Percentiles rank a stretch among this genome's conserved stretches.
Conservation (phyloP, 2,888 invertebrate species). For the Ichneumoninae sp. region DNA sequence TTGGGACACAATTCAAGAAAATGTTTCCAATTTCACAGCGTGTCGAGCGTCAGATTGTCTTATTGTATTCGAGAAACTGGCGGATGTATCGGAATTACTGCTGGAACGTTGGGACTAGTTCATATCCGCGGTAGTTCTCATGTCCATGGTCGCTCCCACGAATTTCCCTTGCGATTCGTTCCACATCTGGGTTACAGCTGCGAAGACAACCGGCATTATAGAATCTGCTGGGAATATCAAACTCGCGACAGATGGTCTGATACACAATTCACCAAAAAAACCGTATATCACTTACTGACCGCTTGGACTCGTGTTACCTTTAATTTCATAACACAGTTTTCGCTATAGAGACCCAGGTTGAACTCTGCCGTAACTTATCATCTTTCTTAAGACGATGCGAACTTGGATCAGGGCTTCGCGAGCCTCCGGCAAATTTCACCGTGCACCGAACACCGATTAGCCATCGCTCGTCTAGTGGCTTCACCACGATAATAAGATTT, state of each 20-base stretch:
- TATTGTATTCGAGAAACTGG: slow-evolving; percentile 13
- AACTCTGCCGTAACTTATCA: not conserved
- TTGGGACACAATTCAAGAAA: not conserved
- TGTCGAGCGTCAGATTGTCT: slow-evolving; percentile 1
- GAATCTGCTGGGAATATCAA: slow-evolving; percentile 17
- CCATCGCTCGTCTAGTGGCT: slow-evolving; percentile 70
- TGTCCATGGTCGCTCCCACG: slow-evolving; percentile 10
- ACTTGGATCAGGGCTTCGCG: not conserved
- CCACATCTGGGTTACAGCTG: slow-evolving; percentile 36
- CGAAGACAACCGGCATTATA: slow-evolving; percentile 28
- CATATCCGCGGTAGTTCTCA: not conserved
- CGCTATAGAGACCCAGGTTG: not conserved
- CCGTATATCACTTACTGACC: not conserved
- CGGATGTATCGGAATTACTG: slow-evolving; percentile 14
- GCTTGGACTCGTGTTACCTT: slow-evolving; percentile 4
- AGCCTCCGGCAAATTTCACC: not conserved
- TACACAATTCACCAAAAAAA: not conserved
- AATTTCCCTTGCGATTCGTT: slow-evolving; percentile 14
- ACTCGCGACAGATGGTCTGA: not conserved
- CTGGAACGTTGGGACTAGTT: slow-evolving; percentile 2
- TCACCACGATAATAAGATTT: slow-evolving; percentile 76
- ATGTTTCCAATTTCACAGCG: not conserved
- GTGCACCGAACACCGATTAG: slow-evolving; percentile 24
- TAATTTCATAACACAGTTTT: not conserved
- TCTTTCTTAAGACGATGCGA: slow-evolving; percentile 3